Conservation (phyloP, 2,797 vertebrate species). For the Simalia tracyae region DNA sequence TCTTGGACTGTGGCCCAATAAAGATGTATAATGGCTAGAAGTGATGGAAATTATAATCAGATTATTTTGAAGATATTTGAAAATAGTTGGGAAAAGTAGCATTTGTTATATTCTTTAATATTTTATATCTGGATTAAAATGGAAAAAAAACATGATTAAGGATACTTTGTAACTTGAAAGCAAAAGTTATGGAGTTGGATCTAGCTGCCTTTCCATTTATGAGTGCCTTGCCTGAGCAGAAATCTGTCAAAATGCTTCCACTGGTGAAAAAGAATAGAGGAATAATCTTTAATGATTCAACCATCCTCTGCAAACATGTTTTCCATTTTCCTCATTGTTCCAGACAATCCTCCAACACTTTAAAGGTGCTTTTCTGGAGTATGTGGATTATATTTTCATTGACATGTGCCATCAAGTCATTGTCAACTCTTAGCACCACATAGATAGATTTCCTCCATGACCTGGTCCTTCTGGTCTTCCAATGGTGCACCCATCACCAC, state of each 20-base stretch:
- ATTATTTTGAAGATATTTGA: not conserved
- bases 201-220: not conserved
- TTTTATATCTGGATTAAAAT: slow-evolving; percentile 25
- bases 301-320: not conserved
- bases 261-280: not conserved
- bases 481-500: not conserved
- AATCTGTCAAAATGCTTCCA: not conserved
- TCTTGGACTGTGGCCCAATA: not conserved
- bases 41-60: not conserved
- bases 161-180: not conserved
- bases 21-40: not conserved
- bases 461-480: not conserved
- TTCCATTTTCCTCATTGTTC: not conserved
- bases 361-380: not conserved
- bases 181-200: slow-evolving; percentile 1
- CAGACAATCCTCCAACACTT: not conserved
- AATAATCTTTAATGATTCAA: not conserved
- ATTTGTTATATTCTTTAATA: slow-evolving; percentile 10
- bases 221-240: not conserved
- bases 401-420: no score
- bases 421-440: not conserved
- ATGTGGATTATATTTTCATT: not conserved
- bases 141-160: not conserved
- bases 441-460: not conserved
- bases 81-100: not conserved